These are phyloP conservation scores for Nycticorax nycticorax DNA, from an alignment of 2,113 vertebrate species.

Conservation along the genomic window DNA sequence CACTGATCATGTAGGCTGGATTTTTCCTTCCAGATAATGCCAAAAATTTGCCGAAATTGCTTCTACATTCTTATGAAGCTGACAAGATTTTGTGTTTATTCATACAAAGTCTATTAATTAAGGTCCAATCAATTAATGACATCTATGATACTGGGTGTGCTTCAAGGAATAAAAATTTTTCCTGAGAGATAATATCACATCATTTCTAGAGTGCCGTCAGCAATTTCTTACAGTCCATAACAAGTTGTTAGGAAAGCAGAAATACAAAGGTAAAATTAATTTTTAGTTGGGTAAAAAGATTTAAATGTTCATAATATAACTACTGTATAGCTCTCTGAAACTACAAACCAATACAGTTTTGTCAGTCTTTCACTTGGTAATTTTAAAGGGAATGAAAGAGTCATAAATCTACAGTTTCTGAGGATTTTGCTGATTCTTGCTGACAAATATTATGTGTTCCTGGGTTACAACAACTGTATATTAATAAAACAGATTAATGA, in stretches of 20 bases:
- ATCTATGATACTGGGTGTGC: neutral
- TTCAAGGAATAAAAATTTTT: neutral
- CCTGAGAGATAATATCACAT: neutral
- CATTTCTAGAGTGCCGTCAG: neutral
- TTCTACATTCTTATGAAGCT: neutral
- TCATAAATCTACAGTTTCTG: neutral
- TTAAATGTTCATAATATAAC: neutral
- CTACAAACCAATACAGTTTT: neutral
- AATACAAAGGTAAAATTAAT: neutral
- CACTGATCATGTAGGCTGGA: neutral
- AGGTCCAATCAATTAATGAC: neutral
- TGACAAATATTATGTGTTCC: neutral
- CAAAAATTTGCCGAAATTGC: neutral
- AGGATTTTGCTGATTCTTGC: neutral
- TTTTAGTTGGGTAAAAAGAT: neutral
- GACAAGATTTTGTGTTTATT: neutral
- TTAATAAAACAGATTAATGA: neutral
- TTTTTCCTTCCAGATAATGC: neutral
- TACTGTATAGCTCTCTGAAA: neutral
- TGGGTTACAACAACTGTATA: neutral
- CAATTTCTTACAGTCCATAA: neutral
- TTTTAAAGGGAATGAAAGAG: neutral
- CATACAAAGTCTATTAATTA: neutral
- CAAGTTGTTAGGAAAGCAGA: neutral
- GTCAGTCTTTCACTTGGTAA: neutral